Base-by-base conservation (phyloP, 2,113 vertebrate genomes). In the Coregonus clupeaformis region DNA sequence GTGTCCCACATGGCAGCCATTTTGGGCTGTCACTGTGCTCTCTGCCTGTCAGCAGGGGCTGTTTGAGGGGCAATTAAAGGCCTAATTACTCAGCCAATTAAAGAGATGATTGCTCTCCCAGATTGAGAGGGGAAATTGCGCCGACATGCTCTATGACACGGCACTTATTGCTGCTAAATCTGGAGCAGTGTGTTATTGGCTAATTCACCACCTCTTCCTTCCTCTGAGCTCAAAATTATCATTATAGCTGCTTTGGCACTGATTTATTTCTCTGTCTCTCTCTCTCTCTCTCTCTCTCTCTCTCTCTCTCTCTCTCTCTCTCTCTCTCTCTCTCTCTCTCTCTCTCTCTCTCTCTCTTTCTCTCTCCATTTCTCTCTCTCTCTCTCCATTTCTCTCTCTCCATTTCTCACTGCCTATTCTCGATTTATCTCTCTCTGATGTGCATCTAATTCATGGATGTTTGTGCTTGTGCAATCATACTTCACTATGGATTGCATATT, bases 121-220 rank as follows among this genome's bases (percentile, higher is more conserved):
- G 72, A 70, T 64, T 65, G 62, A 45, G 20, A 32, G 62, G 4
- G 6, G 45, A 77, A 65, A 71, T 77, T 52, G 69, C 5, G 25
- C 22, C 42, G 69, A 70, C 67, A 79, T 47, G 57, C 24, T 70
- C 73, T 60, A 45, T 72, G 69, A 77, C 69, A 72, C 42, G 69
- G 69, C 45, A 71, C 27, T 77, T 66, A 32, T 66, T 52, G 24
- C n/a, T 25, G 45, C 63, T 55, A 66, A 27, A 59, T 74, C 45
- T 52, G 36, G 14, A 22, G 24, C 13, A 22, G 24, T 27, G n/a
- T 18, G 11, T 74, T 12, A 11, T 52, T 14, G 49, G 4, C 13
- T 20, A 11, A 71, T 29, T 13, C 25, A 1, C 25, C 12, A 25
- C 7, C 25, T 18, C 69, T 14, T 9, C n/a, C n/a, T n/a, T n/a